These are phyloP conservation scores for Nibea albiflora DNA, from an alignment of 2,113 vertebrate species.

Conservation along the genomic window DNA sequence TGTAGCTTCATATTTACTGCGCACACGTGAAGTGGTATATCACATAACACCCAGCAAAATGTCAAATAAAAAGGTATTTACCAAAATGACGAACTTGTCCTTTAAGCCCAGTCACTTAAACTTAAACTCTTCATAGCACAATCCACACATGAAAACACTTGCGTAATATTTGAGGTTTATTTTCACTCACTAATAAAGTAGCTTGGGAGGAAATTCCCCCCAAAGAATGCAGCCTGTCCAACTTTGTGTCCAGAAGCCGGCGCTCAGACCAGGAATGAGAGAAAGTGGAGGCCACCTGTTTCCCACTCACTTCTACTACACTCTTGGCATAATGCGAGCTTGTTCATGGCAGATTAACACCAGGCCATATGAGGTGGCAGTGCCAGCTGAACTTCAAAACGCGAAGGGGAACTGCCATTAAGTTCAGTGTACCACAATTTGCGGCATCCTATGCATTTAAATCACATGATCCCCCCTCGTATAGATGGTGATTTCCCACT, in stretches of 20 bases:
- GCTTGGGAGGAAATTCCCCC: slow-evolving; percentile 60
- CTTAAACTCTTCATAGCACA: slow-evolving; percentile 5
- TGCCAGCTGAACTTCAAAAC: slow-evolving; percentile 87
- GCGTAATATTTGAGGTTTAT: slow-evolving; percentile 61
- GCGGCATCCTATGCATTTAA: slow-evolving; percentile 89
- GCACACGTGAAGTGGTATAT: not conserved
- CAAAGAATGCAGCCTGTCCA: slow-evolving; percentile 67
- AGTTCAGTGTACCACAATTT: slow-evolving; percentile 77
- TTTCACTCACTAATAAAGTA: slow-evolving; percentile 66
- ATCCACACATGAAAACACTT: slow-evolving; percentile 44
- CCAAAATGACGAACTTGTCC: slow-evolving; percentile 18
- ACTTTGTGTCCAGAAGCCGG: slow-evolving; percentile 63
- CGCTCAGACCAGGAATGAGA: slow-evolving; percentile 53
- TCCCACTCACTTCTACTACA: slow-evolving; percentile 73
- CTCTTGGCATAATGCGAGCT: slow-evolving; percentile 78
- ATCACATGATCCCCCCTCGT: slow-evolving; percentile 89
- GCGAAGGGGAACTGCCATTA: slow-evolving; percentile 75
- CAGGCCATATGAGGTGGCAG: slow-evolving; percentile 79
- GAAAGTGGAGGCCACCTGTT: slow-evolving; percentile 82
- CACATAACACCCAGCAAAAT: not conserved
- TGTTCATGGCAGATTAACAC: slow-evolving; percentile 83
- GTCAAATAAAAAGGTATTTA: not conserved
- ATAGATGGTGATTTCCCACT: slow-evolving; percentile 84
- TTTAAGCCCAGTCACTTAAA: slow-evolving; percentile 21
- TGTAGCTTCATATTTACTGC: not conserved